phyloP scores from a whole-genome alignment of 2,888 invertebrate genomes.

The Lucinisca nassula region DNA sequence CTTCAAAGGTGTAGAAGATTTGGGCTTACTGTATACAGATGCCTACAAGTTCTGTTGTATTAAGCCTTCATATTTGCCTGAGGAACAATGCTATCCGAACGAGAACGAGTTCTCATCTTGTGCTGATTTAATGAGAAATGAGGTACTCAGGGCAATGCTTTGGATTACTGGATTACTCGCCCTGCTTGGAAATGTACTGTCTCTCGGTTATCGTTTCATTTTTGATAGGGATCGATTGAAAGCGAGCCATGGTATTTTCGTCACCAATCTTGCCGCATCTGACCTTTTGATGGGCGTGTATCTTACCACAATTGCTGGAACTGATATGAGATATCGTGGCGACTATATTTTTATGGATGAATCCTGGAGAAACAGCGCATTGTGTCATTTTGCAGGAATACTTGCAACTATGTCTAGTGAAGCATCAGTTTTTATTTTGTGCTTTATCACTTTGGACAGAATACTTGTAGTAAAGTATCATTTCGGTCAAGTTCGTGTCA shows the following conservation, averaged over 20 bases:
- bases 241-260: conserved; percentile 60
- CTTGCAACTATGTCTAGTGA: conserved; percentile 89
- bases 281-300: conserved; percentile 55
- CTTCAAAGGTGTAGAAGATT: neutral
- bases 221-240: conserved; percentile 28
- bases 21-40: neutral
- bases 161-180: neutral
- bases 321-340: conserved; percentile 66
- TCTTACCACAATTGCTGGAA: conserved; percentile 68
- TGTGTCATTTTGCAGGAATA: conserved; percentile 70
- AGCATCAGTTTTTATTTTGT: conserved; percentile 90
- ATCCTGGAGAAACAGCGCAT: conserved; percentile 65
- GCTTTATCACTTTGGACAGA: too few relatives aligned
- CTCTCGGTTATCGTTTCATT: neutral
- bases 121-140: neutral
- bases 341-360: conserved; percentile 68
- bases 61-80: neutral
- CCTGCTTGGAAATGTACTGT: neutral
- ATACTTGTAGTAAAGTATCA: conserved; percentile 90
- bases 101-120: neutral
- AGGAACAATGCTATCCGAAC: neutral
- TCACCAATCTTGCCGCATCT: conserved; percentile 57
- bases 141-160: neutral
- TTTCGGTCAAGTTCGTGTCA: conserved; percentile 84
- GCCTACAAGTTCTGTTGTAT: neutral